These are phyloP conservation scores for Cyrtorhinus lividipennis DNA, from an alignment of 1,140 invertebrate genomes.

Conservation along the genomic window DNA sequence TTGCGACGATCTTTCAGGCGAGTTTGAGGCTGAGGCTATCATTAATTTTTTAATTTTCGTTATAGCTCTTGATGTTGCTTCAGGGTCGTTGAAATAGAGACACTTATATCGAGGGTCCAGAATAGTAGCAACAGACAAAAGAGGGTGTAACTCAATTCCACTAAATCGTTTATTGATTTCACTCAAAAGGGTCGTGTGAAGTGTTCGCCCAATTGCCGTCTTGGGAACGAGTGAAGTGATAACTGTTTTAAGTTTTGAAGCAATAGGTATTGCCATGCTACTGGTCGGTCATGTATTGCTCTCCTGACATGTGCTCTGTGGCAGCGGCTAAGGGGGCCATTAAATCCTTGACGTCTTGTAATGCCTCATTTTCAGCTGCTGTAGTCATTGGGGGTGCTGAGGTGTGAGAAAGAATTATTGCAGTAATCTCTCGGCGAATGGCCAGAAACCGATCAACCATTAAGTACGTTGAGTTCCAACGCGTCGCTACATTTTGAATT, in stretches of 20 bases:
- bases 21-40: neutral
- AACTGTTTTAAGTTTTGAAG: neutral
- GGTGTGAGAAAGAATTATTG: neutral
- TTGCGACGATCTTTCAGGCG: neutral
- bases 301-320: neutral
- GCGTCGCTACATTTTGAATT: neutral
- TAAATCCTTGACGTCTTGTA: neutral
- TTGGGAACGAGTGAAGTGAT: neutral
- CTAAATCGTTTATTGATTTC: too few species aligned
- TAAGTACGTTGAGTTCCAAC: neutral
- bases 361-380: neutral
- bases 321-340: neutral
- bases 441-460: slow-evolving; percentile 1
- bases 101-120: too few species aligned
- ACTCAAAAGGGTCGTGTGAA: neutral
- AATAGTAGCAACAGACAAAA: too few species aligned
- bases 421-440: neutral
- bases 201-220: neutral
- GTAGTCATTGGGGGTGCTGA: neutral
- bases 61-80: neutral
- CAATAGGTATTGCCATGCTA: neutral
- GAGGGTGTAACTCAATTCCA: too few species aligned
- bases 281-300: neutral
- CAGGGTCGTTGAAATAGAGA: neutral
- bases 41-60: too few species aligned